phyloP scores from a whole-genome alignment of 2,113 vertebrate species.

The Promerops cafer region DNA sequence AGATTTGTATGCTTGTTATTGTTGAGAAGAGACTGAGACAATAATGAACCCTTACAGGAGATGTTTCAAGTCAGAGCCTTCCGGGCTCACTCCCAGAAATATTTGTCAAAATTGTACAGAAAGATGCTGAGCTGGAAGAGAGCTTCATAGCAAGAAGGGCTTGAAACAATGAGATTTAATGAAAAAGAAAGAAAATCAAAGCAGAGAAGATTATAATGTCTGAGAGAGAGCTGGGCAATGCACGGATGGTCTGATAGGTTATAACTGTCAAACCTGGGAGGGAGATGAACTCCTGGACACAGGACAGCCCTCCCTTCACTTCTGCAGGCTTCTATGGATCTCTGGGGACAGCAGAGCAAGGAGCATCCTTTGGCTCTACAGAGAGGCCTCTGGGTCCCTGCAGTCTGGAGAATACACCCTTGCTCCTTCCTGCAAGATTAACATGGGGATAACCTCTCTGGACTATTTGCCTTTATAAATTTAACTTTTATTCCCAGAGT shows the following conservation, averaged over 20 bases:
- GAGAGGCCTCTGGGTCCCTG: neutral
- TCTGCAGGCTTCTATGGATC: rapidly evolving
- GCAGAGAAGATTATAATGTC: neutral
- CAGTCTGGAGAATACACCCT: neutral
- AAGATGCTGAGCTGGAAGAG: neutral
- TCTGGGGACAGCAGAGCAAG: neutral
- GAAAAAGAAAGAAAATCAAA: neutral
- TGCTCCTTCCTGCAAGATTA: neutral
- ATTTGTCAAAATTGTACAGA: neutral
- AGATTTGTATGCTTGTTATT: neutral
- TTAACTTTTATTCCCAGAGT: neutral
- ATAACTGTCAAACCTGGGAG: neutral
- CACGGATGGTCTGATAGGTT: neutral
- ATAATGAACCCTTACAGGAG: neutral
- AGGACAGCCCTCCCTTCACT: neutral
- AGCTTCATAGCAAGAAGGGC: neutral
- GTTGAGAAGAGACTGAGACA: neutral
- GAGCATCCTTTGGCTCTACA: neutral
- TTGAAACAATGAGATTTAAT: neutral
- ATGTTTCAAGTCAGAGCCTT: neutral
- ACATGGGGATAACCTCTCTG: neutral
- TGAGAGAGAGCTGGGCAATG: neutral
- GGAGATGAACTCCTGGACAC: neutral
- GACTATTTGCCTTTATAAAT: neutral
- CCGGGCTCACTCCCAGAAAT: neutral